A percentile compares a stretch with the other conserved stretches of the same genome.
Conservation (phyloP, 1,140 invertebrate genomes). For the Acromyrmex charruanus region DNA sequence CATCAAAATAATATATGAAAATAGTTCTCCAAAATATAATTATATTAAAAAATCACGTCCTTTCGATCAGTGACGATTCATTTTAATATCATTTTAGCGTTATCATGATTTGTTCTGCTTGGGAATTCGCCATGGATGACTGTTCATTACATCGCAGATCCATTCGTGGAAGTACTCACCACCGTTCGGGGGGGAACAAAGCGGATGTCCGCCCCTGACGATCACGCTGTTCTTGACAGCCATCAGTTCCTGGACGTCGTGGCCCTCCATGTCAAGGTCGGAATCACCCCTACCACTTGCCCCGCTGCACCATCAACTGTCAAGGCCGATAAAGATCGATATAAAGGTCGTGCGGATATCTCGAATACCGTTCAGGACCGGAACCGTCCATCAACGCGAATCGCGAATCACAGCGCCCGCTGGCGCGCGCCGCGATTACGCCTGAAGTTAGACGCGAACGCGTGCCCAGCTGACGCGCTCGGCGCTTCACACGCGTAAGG, state of each 20-base stretch:
- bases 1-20: background rate
- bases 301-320: slow-evolving; percentile 45
- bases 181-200: slow-evolving; percentile 29
- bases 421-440: background rate
- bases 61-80: too few species aligned
- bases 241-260: slow-evolving; percentile 42
- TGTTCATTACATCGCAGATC: too few species aligned
- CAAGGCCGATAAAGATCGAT: background rate
- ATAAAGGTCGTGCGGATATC: background rate
- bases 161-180: slow-evolving; percentile 57
- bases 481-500: background rate
- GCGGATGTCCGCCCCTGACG: slow-evolving; percentile 44
- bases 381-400: background rate
- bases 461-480: background rate
- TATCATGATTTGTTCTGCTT: too few species aligned
- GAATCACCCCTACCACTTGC: background rate
- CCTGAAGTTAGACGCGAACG: background rate
- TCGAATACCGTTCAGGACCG: background rate
- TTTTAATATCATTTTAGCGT: too few species aligned
- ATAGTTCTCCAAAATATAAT: background rate
- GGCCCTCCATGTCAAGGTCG: slow-evolving; percentile 63
- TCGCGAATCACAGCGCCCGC: background rate
- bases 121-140: too few species aligned
- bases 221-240: slow-evolving; percentile 41
- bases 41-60: too few species aligned